Base-by-base conservation (phyloP, 2,797 vertebrate genomes). In the Miichthys miiuy region DNA sequence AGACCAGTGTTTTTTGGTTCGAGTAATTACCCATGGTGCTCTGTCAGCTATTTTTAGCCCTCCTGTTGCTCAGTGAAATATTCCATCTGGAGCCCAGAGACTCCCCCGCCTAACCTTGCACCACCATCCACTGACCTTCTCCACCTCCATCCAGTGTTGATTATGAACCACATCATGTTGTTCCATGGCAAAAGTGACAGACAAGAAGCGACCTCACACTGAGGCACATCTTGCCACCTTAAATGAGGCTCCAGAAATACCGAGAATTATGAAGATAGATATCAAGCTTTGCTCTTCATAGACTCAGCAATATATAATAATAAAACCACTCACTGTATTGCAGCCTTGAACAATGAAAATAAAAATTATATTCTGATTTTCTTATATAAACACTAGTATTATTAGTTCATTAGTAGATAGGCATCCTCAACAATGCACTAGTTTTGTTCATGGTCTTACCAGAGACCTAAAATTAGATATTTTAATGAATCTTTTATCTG, bases 11-110 rank as follows among this genome's bases (percentile, higher is more conserved):
- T 77, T 79, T 87, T 82, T 79, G 66, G 71, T 83, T 80, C 63
- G 52, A 83, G 72, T 77, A 84, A 89, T 91, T 84, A 83, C 25
- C 80, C 77, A 56, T 56, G 70, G 68, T 68, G 80, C 63, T 68
- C 63, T 34, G 46, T 68, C 13, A 20, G 57, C 30, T 88, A 85
- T 88, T 82, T 88, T 83, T 81, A 79, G 52, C 12, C 23, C 16
- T 56, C 34, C 56, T 50, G 68, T 81, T 87, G 79, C 84, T 84
- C 71, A 57, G 78, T 62, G 62, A 64, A 72, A 62, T 80, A 72
- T 57, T 80, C 58, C 65, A 66, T 41, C 72, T 58, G 21, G 30
- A 83, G 60, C 27, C 25, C 20, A 17, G 57, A 82, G 61, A 77
- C 67, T 67, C 46, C 66, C 50, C 34, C 34, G 61, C 72, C 66